Evolutionary conservation across 2,797 vertebrate genomes (phyloP).

Genomic region (Sebastiscus albofasciatus): DNA sequence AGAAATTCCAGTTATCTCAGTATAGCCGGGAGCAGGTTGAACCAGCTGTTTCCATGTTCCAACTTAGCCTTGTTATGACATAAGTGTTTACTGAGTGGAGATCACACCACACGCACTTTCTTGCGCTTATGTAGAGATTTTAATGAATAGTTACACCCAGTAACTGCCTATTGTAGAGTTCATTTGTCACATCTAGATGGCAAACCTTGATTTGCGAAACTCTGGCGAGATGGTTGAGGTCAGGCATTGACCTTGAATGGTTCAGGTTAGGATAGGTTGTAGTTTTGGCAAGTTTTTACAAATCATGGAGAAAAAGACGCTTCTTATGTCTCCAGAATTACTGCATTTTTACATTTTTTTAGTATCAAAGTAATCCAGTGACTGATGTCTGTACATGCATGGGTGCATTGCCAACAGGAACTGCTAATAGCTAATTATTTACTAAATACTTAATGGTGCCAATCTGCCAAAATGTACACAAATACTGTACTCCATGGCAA

Average conservation of each 20-base stretch:
- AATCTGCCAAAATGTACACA: neutral
- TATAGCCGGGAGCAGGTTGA: neutral
- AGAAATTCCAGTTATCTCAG: conserved; percentile 4
- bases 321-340: neutral
- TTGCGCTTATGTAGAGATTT: neutral
- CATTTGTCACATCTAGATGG: neutral
- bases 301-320: neutral
- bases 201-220: neutral
- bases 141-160: neutral
- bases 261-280: neutral
- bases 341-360: neutral
- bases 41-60: conserved; percentile 11
- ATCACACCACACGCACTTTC: neutral
- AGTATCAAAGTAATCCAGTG: neutral
- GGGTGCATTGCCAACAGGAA: neutral
- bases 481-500: neutral
- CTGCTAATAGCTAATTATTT: neutral
- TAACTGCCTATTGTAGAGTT: neutral
- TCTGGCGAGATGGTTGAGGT: neutral
- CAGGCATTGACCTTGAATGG: neutral
- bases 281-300: neutral
- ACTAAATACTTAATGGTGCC: neutral
- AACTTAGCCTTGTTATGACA: neutral
- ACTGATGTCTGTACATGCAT: neutral
- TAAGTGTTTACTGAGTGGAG: neutral